Evolutionary conservation across 1,140 invertebrate species (phyloP).

Genomic region (Popillia japonica): DNA sequence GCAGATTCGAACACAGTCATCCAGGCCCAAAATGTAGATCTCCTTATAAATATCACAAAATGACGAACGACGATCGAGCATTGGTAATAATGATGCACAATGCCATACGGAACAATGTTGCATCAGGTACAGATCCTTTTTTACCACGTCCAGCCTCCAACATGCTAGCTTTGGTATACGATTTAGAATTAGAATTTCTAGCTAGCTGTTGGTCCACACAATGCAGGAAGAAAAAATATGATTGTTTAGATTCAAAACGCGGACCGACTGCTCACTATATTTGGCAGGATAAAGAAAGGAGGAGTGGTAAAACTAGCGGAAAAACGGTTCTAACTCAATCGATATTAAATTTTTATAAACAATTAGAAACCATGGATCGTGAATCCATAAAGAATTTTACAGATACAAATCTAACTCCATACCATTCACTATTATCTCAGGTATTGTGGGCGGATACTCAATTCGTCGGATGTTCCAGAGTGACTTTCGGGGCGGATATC

Average conservation of each 20-base stretch:
- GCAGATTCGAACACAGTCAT: neutral
- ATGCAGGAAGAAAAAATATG: neutral
- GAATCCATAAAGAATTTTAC: neutral
- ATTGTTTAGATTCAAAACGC: neutral
- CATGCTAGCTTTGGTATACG: conserved; percentile 27
- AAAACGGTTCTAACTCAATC: neutral
- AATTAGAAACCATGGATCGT: neutral
- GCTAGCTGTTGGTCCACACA: conserved; percentile 24
- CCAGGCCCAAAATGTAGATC: neutral
- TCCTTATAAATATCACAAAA: neutral
- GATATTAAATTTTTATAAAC: neutral
- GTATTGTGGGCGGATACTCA: conserved; percentile 34
- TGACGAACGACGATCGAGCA: neutral
- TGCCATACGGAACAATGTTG: conserved; percentile 21
- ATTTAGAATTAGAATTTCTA: conserved; percentile 31
- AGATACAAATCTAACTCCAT: neutral
- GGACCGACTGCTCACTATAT: conserved; percentile 5
- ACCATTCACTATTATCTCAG: neutral
- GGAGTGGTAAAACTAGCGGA: neutral
- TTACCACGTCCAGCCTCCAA: conserved; percentile 13
- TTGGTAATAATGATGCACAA: conserved; percentile 24
- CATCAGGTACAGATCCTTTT: conserved; percentile 19
- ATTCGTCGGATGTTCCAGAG: conserved; percentile 30
- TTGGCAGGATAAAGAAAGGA: conserved; percentile 21
- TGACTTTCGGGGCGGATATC: neutral